Conservation (phyloP, 2,797 vertebrate genomes). For the Catharus ustulatus region DNA sequence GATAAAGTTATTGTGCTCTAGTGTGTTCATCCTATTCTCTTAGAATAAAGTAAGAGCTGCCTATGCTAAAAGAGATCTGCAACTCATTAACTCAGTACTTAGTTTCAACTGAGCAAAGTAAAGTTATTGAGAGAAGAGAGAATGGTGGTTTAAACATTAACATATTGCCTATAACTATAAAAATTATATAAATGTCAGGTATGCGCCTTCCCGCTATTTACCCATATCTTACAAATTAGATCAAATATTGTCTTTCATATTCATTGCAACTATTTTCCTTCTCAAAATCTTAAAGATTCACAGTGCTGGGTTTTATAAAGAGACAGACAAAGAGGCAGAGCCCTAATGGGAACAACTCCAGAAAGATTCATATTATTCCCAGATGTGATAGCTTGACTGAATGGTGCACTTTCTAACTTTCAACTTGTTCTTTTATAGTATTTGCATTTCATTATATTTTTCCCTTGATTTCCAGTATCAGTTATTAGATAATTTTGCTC, state of each 20-base stretch:
- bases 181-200: background rate
- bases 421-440: background rate
- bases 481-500: background rate
- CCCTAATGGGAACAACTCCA: accelerated
- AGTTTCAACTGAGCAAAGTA: background rate
- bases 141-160: background rate
- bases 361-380: background rate
- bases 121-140: background rate
- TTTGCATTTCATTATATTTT: background rate
- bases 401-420: background rate
- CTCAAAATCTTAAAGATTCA: background rate
- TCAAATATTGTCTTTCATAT: background rate
- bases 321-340: background rate
- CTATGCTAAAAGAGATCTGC: background rate
- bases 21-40: background rate
- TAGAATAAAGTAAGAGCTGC: background rate
- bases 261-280: background rate
- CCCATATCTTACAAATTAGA: background rate
- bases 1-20: background rate
- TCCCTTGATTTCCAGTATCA: background rate
- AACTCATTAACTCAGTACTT: background rate
- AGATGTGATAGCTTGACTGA: background rate
- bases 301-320: background rate
- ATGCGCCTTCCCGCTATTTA: background rate
- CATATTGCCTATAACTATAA: background rate